These are phyloP conservation scores for Drosophila planitibia DNA, from an alignment of 2,888 invertebrate genomes.

Conservation along the genomic window DNA sequence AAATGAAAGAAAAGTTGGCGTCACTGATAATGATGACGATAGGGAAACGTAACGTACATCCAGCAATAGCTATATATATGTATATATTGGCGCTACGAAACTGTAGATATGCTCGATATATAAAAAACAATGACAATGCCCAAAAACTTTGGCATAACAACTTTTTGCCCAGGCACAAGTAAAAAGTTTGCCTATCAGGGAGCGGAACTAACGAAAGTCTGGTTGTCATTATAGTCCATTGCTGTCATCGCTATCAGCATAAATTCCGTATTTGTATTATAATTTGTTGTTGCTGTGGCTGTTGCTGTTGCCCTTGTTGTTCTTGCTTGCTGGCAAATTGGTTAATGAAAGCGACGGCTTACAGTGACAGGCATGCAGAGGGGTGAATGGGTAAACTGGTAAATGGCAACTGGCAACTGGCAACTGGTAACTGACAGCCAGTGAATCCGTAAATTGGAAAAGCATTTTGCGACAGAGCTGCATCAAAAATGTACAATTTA, in stretches of 20 bases:
- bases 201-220: conserved; percentile 58
- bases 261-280: conserved; percentile 80
- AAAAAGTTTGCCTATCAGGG: conserved; percentile 70
- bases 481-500: conserved; percentile 64
- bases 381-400: conserved; percentile 3
- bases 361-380: conserved; percentile 19
- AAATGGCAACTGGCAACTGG: conserved; percentile 28
- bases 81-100: conserved; percentile 26
- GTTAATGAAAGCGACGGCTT: conserved; percentile 69
- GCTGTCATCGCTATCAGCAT: conserved; percentile 64
- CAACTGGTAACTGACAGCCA: conserved; percentile 38
- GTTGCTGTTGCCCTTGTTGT: conserved; percentile 14
- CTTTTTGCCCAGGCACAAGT: conserved; percentile 61
- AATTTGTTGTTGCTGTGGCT: conserved; percentile 57
- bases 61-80: conserved; percentile 2
- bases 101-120: conserved; percentile 34
- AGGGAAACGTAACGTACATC: conserved; percentile 54
- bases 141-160: conserved; percentile 70
- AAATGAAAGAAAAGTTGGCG: conserved; percentile 72
- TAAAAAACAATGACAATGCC: conserved; percentile 73
- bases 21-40: conserved; percentile 76
- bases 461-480: conserved; percentile 46
- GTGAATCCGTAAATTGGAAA: conserved; percentile 59
- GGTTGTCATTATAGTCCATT: conserved; percentile 56
- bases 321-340: conserved; percentile 55